These are phyloP conservation scores for Pelochelys cantorii DNA, from an alignment of 2,797 vertebrate genomes.

Conservation along the genomic window DNA sequence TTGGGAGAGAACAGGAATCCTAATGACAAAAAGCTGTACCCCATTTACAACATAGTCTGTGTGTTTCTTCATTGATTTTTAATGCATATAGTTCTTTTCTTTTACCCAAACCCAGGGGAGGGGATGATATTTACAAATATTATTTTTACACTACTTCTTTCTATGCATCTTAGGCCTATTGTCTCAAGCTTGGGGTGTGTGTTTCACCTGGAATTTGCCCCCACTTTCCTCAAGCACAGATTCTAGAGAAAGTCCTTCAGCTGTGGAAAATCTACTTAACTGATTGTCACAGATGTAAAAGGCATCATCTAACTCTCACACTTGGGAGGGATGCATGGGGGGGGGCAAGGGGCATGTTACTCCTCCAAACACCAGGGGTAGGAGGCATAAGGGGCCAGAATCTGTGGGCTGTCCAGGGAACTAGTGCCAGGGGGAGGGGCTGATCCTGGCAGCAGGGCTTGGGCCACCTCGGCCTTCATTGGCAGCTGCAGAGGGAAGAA, in stretches of 20 bases:
- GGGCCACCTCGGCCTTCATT: too few relatives aligned
- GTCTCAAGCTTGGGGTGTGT: not conserved
- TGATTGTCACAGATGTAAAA: not conserved
- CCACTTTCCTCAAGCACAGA: not conserved
- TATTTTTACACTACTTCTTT: not conserved
- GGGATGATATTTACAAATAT: too few relatives aligned
- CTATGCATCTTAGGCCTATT: not conserved
- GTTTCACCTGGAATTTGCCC: not conserved
- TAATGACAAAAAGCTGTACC: accelerated
- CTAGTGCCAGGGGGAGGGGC: too few relatives aligned
- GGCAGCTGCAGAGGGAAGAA: too few relatives aligned
- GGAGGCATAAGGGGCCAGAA: too few relatives aligned
- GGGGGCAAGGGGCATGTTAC: too few relatives aligned
- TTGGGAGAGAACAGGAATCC: not conserved
- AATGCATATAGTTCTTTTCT: not conserved
- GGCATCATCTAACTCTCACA: not conserved
- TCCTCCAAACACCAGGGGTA: too few relatives aligned
- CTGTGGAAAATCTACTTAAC: not conserved
- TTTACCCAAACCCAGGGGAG: not conserved
- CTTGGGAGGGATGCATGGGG: too few relatives aligned
- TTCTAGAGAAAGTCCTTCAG: not conserved
- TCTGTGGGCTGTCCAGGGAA: too few relatives aligned
- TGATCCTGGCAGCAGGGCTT: too few relatives aligned
- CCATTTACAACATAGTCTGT: not conserved
- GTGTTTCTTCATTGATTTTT: accelerated